Percentiles rank a stretch among this genome's conserved stretches.
These are phyloP conservation scores for Volucella inflata DNA, from an alignment of 2,888 invertebrate species.

Conservation along the genomic window DNA sequence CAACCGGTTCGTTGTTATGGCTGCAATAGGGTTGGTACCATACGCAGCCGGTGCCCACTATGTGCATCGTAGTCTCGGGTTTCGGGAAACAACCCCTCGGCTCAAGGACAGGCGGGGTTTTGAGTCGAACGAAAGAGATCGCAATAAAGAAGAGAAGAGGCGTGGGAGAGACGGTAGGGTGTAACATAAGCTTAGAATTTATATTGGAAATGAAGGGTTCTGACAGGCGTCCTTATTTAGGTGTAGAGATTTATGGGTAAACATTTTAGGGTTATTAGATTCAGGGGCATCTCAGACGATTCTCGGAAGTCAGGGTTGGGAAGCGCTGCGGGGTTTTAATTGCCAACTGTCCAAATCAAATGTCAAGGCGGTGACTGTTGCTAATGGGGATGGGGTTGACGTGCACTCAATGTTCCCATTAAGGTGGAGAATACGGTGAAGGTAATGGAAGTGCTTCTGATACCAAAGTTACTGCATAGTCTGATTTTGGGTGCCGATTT, in stretches of 20 bases:
- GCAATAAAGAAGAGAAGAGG: not conserved
- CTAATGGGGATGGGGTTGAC: slow-evolving; percentile 26
- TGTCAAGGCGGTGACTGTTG: slow-evolving; percentile 9
- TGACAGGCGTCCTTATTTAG: slow-evolving; percentile 41
- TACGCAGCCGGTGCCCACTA: slow-evolving; percentile 10
- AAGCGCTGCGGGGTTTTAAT: not conserved
- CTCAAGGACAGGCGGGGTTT: slow-evolving; percentile 9
- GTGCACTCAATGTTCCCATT: slow-evolving; percentile 3
- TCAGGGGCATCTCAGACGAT: slow-evolving; percentile 46
- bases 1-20: slow-evolving; percentile 39
- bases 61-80: not conserved
- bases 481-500: slow-evolving; percentile 49
- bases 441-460: slow-evolving; percentile 23
- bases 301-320: slow-evolving; percentile 29
- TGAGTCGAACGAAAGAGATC: slow-evolving; percentile 22
- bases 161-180: not conserved
- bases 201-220: slow-evolving; percentile 9
- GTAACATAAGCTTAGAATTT: slow-evolving; percentile 1
- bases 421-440: slow-evolving; percentile 13
- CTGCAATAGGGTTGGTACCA: slow-evolving; percentile 11
- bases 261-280: slow-evolving; percentile 45
- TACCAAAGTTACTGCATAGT: slow-evolving; percentile 23
- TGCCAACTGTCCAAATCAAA: not conserved
- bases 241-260: slow-evolving; percentile 35
- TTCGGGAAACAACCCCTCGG: slow-evolving; percentile 26